These are phyloP conservation scores for Chironomus tepperi DNA, from an alignment of 1,140 invertebrate genomes.

Conservation along the genomic window DNA sequence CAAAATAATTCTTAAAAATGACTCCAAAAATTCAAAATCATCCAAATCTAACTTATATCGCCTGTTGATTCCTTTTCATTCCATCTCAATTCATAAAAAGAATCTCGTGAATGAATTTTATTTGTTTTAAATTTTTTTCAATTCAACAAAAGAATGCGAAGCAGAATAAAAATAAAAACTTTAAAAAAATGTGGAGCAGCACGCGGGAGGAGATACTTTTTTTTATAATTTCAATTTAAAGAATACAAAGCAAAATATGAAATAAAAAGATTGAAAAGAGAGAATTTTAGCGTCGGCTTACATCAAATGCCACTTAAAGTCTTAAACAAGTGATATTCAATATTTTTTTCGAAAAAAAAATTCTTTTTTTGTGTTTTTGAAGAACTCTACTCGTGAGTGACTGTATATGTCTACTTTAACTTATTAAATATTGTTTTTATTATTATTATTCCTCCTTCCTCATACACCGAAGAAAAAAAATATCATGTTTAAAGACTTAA, in stretches of 20 bases:
- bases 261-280: background rate
- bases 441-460: no score
- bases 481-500: slow-evolving; percentile 14
- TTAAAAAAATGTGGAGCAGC: slow-evolving; percentile 11
- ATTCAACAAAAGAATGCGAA: background rate
- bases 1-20: no score
- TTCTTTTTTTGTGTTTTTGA: no score
- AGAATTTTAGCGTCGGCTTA: slow-evolving; percentile 19
- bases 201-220: slow-evolving; percentile 13
- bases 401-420: no score
- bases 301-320: background rate
- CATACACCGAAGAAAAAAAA: background rate
- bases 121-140: background rate
- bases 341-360: background rate
- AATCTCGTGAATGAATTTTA: slow-evolving; percentile 1
- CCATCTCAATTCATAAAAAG: no score
- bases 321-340: slow-evolving; percentile 20
- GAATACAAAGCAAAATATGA: background rate
- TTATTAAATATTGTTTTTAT: no score
- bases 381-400: no score
- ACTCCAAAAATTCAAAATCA: no score
- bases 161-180: background rate
- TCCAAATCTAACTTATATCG: no score
- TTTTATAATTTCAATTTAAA: no score
- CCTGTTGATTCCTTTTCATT: no score